Percentiles rank a stretch among this genome's conserved stretches.
Evolutionary conservation across 30 jellyfish, hydroid and myxozoan species (phyloP).

Genomic region (Cassiopea andromeda): DNA sequence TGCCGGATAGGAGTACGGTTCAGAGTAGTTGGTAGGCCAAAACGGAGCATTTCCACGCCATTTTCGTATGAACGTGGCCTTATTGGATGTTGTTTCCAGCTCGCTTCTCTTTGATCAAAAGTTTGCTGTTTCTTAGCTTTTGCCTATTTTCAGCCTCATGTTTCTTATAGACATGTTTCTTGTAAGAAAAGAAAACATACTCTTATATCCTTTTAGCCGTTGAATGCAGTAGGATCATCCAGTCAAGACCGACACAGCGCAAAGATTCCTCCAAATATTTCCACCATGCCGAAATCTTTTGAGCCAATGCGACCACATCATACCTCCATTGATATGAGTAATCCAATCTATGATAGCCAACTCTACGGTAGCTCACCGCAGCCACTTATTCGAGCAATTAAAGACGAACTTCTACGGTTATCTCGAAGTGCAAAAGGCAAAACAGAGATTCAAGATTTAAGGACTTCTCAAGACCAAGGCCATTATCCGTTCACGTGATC

Average conservation of each 20-base stretch:
- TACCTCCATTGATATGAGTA: conserved; percentile 80
- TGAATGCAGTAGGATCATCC: conserved; percentile 63
- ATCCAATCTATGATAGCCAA: conserved; percentile 32
- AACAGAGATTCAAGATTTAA: conserved; percentile 72
- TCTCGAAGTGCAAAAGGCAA: conserved; percentile 78
- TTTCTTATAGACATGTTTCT: not conserved
- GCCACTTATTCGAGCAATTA: conserved; percentile 94
- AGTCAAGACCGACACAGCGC: conserved; percentile 16
- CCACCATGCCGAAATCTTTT: conserved; percentile 23
- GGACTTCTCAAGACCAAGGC: conserved; percentile 1
- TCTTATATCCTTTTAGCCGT: conserved; percentile 11
- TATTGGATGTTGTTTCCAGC: too few relatives aligned
- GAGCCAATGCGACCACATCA: conserved; percentile 50
- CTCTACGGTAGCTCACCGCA: conserved; percentile 72
- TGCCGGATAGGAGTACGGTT: too few relatives aligned
- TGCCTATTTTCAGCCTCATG: too few relatives aligned
- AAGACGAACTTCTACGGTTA: conserved; percentile 83
- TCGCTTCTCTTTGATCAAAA: too few relatives aligned
- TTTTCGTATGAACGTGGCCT: too few relatives aligned
- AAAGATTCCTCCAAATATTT: conserved; percentile 10
- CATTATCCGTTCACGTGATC: conserved; percentile 3
- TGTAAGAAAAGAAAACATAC: not conserved
- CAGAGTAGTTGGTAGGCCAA: too few relatives aligned
- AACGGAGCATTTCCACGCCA: too few relatives aligned
- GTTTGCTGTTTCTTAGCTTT: too few relatives aligned